These are phyloP conservation scores for Cynodonichthys magdalenae DNA, from an alignment of 2,797 vertebrate species.

Conservation along the genomic window DNA sequence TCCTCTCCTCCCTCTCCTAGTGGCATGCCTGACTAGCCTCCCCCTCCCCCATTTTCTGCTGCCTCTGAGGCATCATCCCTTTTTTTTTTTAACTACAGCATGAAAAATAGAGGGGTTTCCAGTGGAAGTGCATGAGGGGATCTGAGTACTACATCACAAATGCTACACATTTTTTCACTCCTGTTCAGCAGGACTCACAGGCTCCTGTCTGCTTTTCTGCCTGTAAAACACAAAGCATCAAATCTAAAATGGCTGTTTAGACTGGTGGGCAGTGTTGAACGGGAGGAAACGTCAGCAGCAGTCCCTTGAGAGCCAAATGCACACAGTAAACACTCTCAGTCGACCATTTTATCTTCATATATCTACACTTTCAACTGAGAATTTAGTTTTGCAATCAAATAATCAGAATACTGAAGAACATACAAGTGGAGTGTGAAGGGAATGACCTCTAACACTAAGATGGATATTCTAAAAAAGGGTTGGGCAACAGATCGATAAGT, in stretches of 20 bases:
- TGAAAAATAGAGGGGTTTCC: constrained; percentile 68
- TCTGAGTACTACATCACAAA: constrained; percentile 28
- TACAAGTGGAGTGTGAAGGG: background rate
- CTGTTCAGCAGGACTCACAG: constrained; percentile 10
- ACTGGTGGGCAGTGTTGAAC: constrained; percentile 52
- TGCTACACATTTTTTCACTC: constrained; percentile 1
- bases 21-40: constrained; percentile 49
- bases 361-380: background rate
- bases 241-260: constrained; percentile 78
- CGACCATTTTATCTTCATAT: too few species aligned
- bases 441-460: background rate
- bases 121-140: constrained; percentile 40
- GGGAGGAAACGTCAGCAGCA: constrained; percentile 32
- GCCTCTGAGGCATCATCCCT: constrained; percentile 64
- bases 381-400: background rate
- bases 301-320: constrained; percentile 42
- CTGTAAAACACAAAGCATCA: constrained; percentile 40
- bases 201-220: constrained; percentile 18
- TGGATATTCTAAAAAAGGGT: background rate
- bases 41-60: constrained; percentile 77
- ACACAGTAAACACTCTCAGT: constrained; percentile 32
- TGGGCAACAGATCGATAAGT: constrained; percentile 46
- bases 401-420: background rate
- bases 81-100: constrained; percentile 37
- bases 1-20: constrained; percentile 50